Evolutionary conservation across 2,113 vertebrate species (phyloP), one percentile per base, ranked within the genome.

Genomic region (Plecturocebus donacophilus): DNA sequence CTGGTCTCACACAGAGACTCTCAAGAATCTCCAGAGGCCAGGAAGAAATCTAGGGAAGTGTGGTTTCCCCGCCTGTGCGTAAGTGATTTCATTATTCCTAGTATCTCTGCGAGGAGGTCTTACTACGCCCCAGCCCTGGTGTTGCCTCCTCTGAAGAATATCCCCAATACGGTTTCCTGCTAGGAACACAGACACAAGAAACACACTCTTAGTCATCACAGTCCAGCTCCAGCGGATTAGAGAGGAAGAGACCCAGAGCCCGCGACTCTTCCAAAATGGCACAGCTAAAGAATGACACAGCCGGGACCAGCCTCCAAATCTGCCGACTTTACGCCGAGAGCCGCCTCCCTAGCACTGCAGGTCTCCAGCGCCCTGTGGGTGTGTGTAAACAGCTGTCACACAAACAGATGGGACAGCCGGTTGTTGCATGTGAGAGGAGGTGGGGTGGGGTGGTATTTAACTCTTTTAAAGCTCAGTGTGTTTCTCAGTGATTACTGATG

Each of bases 341-440:
- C 9, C 25, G 13, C 27, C 49, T 25, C 19, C 0, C 40, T 23
- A 40, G 45, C 9, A 2, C 30, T 4, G 5, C 42, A 9, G 8
- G 3, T n/a, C 35, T 23, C 64, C 27, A 49, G 20, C 7, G 10
- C 16, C 6, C 83, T 21, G 32, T 2, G 82, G 35, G 25, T 40
- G n/a, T 16, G 5, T 3, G 1, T 2, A 6, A 58, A 35, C 64
- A 4, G 30, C 21, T 4, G 23, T 23, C 40, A n/a, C 21, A 17
- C 88, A 17, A 12, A 52, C 12, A 19, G n/a, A 32, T 35, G 1
- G 0, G 35, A 71, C 38, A 8, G 73, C 0, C n/a, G 25, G 27
- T 70, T 10, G 30, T 10, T 38, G 32, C 42, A 11, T 8, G 30
- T 21, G 17, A n/a, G 17, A 58, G 52, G 14, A 9, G 19, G 4